Conservation (phyloP, 1,140 invertebrate species). For the Glomeris maerens region DNA sequence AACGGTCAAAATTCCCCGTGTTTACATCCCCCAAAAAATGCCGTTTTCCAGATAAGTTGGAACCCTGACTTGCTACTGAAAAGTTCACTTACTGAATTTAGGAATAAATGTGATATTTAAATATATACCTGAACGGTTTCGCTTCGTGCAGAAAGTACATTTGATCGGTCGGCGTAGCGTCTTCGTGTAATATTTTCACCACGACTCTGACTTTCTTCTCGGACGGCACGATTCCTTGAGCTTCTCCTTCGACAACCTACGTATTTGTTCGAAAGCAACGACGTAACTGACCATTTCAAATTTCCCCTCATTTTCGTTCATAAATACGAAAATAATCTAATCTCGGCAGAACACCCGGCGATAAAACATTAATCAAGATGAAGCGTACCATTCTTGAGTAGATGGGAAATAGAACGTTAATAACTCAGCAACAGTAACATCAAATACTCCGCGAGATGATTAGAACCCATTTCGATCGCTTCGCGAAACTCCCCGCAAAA, state of each 20-base stretch:
- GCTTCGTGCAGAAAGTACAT: constrained; percentile 56
- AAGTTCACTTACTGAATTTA: no score
- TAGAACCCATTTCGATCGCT: no score
- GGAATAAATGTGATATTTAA: neutral
- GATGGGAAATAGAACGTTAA: no score
- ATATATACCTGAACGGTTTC: constrained; percentile 37
- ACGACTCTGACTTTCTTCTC: constrained; percentile 34
- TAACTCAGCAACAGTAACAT: no score
- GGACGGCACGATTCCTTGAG: constrained; percentile 37
- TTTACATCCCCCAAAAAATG: no score
- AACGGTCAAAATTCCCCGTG: constrained; percentile 3
- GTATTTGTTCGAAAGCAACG: neutral
- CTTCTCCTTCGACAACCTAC: constrained; percentile 56
- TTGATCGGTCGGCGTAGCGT: constrained; percentile 49
- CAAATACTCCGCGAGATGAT: no score
- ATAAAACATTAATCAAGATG: neutral
- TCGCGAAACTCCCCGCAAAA: neutral
- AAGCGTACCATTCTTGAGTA: no score
- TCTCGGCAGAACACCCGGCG: neutral
- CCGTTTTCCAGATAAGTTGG: no score
- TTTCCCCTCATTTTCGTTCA: no score
- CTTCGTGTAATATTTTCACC: constrained; percentile 54
- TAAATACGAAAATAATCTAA: neutral
- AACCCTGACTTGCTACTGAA: no score
- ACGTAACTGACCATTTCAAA: no score